Percentiles rank a stretch among this genome's conserved stretches.
phyloP scores from a whole-genome alignment of 2,797 vertebrate species.

The Austrolebias charrua region DNA sequence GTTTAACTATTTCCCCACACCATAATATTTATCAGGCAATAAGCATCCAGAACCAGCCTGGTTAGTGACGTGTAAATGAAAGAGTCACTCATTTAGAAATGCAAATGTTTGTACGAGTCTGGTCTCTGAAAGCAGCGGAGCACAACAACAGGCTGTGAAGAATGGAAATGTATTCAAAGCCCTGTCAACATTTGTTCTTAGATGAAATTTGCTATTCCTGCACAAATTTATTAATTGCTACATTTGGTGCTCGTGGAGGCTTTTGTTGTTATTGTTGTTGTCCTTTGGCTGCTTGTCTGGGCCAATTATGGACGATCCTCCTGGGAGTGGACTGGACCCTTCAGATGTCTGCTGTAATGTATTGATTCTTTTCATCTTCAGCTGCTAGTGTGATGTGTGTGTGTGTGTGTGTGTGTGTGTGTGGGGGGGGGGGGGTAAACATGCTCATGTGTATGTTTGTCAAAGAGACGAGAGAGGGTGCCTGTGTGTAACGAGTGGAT shows the following conservation, averaged over 20 bases:
- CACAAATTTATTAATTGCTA: conserved; percentile 78
- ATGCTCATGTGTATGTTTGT: conserved; percentile 5
- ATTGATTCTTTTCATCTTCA: conserved; percentile 83
- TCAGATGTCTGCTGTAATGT: conserved; percentile 80
- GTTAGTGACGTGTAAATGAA: conserved; percentile 41
- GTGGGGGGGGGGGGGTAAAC: conserved; percentile 11
- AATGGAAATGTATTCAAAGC: conserved; percentile 77
- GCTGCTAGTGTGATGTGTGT: conserved; percentile 37
- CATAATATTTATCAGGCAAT: conserved; percentile 47
- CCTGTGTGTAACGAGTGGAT: conserved; percentile 69
- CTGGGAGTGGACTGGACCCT: conserved; percentile 64
- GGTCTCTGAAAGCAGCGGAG: conserved; percentile 35
- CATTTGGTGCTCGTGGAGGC: conserved; percentile 59
- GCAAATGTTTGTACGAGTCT: conserved; percentile 54
- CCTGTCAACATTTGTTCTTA: conserved; percentile 63
- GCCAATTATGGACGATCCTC: conserved; percentile 79
- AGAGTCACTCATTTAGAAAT: conserved; percentile 65
- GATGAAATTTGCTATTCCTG: conserved; percentile 76
- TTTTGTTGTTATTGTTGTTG: conserved; percentile 80
- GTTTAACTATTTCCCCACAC: conserved; percentile 18
- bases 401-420: conserved; percentile 14
- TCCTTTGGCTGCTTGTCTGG: conserved; percentile 75
- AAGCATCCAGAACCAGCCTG: conserved; percentile 34
- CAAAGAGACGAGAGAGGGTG: conserved; percentile 57
- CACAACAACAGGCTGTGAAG: conserved; percentile 56